Percentiles rank a stretch among this genome's conserved stretches.
phyloP scores from a whole-genome alignment of 2,888 invertebrate genomes.

The Myopa tessellatipennis region DNA sequence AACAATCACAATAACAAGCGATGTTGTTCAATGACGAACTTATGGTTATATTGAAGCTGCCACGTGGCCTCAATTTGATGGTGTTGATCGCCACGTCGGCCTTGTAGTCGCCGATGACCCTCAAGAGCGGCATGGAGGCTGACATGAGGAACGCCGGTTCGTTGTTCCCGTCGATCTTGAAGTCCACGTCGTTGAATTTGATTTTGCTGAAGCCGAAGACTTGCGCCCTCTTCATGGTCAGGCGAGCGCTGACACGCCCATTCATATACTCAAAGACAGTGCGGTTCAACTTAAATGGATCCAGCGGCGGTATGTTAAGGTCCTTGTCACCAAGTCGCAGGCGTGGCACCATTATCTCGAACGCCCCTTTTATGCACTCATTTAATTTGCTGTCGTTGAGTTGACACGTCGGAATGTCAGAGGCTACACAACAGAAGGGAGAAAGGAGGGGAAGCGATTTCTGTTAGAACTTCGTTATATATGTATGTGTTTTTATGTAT shows the following conservation, averaged over 20 bases:
- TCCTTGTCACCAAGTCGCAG: conserved; percentile 60
- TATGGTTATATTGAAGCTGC: conserved; percentile 72
- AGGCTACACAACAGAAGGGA: conserved; percentile 21
- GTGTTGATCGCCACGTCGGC: conserved; percentile 74
- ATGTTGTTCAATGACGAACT: conserved; percentile 68
- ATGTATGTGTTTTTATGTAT: too few species aligned
- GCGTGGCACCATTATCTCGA: conserved; percentile 69
- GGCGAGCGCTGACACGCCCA: conserved; percentile 56
- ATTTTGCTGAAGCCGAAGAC: conserved; percentile 71
- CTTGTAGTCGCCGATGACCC: conserved; percentile 72
- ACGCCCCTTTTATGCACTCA: conserved; percentile 71
- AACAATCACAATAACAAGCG: neutral
- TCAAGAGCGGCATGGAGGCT: conserved; percentile 70
- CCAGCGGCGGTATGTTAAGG: conserved; percentile 62
- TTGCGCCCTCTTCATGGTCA: conserved; percentile 69
- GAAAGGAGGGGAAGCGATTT: neutral
- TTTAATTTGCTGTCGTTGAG: conserved; percentile 71
- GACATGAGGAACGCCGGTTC: conserved; percentile 65
- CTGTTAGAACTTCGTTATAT: neutral
- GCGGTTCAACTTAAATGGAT: conserved; percentile 61
- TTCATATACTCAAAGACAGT: conserved; percentile 58
- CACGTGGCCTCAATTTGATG: conserved; percentile 73
- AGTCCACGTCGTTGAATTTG: conserved; percentile 71
- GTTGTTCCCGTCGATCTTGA: conserved; percentile 49
- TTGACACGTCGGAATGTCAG: conserved; percentile 70